These are phyloP conservation scores for Pandemis heparana DNA, from an alignment of 2,888 invertebrate species.

Conservation along the genomic window DNA sequence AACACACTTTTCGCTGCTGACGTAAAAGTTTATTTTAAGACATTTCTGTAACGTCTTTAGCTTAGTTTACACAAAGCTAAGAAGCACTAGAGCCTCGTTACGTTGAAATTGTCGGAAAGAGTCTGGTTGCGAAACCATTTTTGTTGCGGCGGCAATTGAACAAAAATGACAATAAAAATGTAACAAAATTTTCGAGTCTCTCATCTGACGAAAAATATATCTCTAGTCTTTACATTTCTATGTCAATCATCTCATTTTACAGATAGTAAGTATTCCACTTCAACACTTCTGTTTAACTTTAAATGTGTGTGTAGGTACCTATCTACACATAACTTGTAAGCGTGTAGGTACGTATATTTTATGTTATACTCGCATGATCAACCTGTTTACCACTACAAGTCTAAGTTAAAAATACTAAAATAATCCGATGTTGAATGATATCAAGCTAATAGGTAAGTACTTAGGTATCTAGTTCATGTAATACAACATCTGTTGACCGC, in stretches of 20 bases:
- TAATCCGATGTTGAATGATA: too few relatives aligned
- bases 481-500: too few relatives aligned
- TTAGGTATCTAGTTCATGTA: too few relatives aligned
- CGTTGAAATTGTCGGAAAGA: conserved; percentile 29
- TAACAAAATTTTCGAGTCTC: neutral
- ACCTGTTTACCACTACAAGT: too few relatives aligned
- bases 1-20: conserved; percentile 41
- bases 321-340: too few relatives aligned
- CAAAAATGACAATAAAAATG: neutral
- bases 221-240: neutral
- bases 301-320: too few relatives aligned
- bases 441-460: too few relatives aligned
- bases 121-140: conserved; percentile 11
- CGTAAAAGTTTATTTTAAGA: conserved; percentile 37
- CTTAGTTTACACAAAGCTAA: conserved; percentile 38
- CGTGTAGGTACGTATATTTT: too few relatives aligned
- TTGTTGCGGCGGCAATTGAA: conserved; percentile 13
- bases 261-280: too few relatives aligned
- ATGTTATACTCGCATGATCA: too few relatives aligned
- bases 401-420: too few relatives aligned
- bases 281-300: too few relatives aligned
- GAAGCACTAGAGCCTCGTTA: conserved; percentile 39
- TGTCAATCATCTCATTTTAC: neutral
- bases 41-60: conserved; percentile 35
- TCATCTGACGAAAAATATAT: neutral